phyloP scores from a whole-genome alignment of 2,888 invertebrate genomes.

The Branchellion lobata region DNA sequence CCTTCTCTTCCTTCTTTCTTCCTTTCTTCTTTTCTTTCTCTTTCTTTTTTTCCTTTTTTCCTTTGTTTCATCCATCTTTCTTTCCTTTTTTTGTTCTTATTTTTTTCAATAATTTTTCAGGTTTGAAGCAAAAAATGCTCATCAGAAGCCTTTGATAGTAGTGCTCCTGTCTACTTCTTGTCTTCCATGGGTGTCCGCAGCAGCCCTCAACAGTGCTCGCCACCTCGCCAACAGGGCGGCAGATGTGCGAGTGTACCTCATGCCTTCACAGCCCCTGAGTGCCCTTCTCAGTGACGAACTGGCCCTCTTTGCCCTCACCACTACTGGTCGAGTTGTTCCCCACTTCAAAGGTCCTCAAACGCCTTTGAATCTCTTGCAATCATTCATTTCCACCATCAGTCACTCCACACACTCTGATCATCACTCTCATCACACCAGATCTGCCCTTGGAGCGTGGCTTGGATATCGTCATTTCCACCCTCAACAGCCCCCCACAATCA shows the following conservation, averaged over 20 bases:
- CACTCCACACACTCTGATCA: neutral
- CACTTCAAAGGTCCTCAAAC: neutral
- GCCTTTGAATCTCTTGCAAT: neutral
- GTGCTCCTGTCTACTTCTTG: slow-evolving; percentile 69
- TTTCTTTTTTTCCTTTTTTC: slow-evolving; percentile 4
- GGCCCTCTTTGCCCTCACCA: neutral
- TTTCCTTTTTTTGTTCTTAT: slow-evolving; percentile 14
- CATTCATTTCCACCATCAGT: neutral
- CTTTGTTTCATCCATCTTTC: neutral
- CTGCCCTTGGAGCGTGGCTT: neutral
- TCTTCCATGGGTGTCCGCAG: slow-evolving; percentile 69
- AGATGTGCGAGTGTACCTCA: slow-evolving; percentile 68
- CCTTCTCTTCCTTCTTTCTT: neutral
- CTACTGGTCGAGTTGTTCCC: neutral
- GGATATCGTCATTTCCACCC: slow-evolving; percentile 22
- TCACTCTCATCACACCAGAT: neutral
- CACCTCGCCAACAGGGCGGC: slow-evolving; percentile 81
- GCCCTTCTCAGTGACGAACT: slow-evolving; percentile 24
- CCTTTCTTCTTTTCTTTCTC: neutral
- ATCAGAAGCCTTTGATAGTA: slow-evolving; percentile 81
- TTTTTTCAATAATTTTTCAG: too few relatives aligned
- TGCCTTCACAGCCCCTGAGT: slow-evolving; percentile 50
- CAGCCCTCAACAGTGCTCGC: slow-evolving; percentile 73
- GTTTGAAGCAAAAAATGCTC: slow-evolving; percentile 72
- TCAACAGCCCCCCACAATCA: slow-evolving; percentile 11